Base-by-base conservation (phyloP, 2,888 invertebrate genomes). In the Encarsia formosa region DNA sequence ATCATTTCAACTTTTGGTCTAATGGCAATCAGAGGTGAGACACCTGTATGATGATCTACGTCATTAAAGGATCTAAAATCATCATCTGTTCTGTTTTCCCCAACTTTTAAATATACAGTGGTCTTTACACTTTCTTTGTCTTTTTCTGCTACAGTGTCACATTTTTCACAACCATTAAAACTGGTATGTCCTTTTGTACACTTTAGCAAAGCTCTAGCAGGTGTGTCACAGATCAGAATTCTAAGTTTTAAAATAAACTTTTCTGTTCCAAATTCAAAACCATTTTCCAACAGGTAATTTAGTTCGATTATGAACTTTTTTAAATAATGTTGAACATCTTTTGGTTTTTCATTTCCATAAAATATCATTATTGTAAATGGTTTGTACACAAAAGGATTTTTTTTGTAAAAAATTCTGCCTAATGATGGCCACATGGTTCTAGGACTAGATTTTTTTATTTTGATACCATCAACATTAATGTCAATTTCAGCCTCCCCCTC, bases 311-410 rank as follows among this genome's bases (percentile, higher is more conserved):
- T 49, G 19, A 60, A 61, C 22, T 56, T 20, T 6, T 40, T 19
- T n/a, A 60, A 46, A 44, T 49, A 61, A 9, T 48, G 22, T 8
- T 51, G 24, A 8, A 52, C 9, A 32, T 57, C 16, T 40, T 56
- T 55, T 2, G 61, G 61, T 49, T 63, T 63, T n/a, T 48, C 49
- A 20, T 54, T 47, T 11, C 60, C 63, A 5, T 40, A 37, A 47
- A 29, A 29, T 13, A 29, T 13, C 8, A 8, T 9, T 29, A 13
- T 13, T 9, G 8, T 29, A 29, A 29, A 29, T 9, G 29, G 29
- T 13, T 29, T 29, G 29, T 29, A 29, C 8, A 29, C 13, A 29
- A 9, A 13, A 29, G 29, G 29, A 8, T 9, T 29, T 29, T 29
- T 29, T 8, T 8, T 8, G 13, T 29, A 29, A 29, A 29, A 29